Conservation (phyloP, 1,140 invertebrate species). For the Drosophila dunni region DNA sequence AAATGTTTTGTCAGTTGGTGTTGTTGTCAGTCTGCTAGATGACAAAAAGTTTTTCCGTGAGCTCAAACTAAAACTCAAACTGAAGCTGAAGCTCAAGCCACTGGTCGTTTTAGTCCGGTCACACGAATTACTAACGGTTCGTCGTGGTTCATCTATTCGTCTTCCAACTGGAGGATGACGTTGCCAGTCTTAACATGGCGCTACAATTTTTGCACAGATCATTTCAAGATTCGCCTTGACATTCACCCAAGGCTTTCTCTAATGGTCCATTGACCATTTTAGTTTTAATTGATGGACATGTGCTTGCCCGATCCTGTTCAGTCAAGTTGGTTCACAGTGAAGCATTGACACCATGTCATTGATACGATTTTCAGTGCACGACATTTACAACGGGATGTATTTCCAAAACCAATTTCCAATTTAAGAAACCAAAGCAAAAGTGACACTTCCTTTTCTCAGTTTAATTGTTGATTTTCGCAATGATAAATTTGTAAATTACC, state of each 20-base stretch:
- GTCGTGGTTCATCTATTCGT: conserved; percentile 44
- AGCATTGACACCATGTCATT: conserved; percentile 72
- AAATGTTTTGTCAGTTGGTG: conserved; percentile 56
- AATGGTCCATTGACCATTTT: conserved; percentile 78
- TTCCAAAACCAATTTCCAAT: conserved; percentile 2
- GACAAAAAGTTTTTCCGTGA: conserved; percentile 51
- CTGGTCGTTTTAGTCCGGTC: conserved; percentile 56
- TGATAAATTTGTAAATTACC: conserved; percentile 35
- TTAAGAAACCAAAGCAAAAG: neutral
- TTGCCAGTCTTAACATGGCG: conserved; percentile 38
- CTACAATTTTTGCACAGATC: conserved; percentile 24
- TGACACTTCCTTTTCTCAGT: conserved; percentile 5
- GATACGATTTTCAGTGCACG: conserved; percentile 45
- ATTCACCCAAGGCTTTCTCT: conserved; percentile 79
- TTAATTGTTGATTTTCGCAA: conserved; percentile 16
- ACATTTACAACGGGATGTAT: conserved; percentile 8
- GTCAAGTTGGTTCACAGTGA: conserved; percentile 21
- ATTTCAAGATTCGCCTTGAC: conserved; percentile 49
- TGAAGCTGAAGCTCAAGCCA: conserved; percentile 8
- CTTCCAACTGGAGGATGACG: conserved; percentile 73
- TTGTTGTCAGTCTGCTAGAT: conserved; percentile 45
- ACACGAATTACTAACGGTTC: conserved; percentile 76
- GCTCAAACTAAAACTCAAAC: neutral
- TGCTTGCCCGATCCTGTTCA: conserved; percentile 66
- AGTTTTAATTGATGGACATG: conserved; percentile 77